Conservation (phyloP, 1,140 invertebrate species). For the Andricus grossulariae region DNA sequence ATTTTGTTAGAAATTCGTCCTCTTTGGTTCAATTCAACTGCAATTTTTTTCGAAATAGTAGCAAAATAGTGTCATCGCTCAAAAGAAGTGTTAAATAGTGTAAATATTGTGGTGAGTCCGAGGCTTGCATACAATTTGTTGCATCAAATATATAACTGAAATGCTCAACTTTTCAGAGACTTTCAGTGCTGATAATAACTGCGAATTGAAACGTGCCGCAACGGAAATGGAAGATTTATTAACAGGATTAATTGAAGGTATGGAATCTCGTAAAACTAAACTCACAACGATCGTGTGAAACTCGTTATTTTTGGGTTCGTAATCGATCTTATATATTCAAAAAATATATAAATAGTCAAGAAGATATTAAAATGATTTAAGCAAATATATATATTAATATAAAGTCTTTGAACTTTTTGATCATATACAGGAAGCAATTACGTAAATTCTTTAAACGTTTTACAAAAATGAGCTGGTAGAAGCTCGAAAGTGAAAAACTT, state of each 20-base stretch:
- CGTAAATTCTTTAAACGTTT: neutral
- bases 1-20: too few relatives aligned
- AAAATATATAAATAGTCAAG: constrained; percentile 38
- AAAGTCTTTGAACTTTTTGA: too few relatives aligned
- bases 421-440: too few relatives aligned
- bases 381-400: neutral
- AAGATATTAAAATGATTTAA: neutral
- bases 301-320: constrained; percentile 38
- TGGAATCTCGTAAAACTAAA: constrained; percentile 72
- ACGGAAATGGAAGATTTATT: constrained; percentile 72
- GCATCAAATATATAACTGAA: too few relatives aligned
- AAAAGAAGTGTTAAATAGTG: too few relatives aligned
- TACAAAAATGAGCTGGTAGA: neutral
- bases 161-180: constrained; percentile 55
- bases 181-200: constrained; percentile 67
- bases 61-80: too few relatives aligned
- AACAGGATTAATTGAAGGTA: constrained; percentile 69
- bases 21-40: too few relatives aligned
- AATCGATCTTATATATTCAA: constrained; percentile 37
- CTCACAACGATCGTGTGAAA: constrained; percentile 67
- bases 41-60: too few relatives aligned
- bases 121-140: neutral
- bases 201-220: constrained; percentile 69
- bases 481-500: constrained; percentile 18
- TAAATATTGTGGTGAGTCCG: too few relatives aligned